These are phyloP conservation scores for Trichechus manatus DNA, from an alignment of 2,113 vertebrate species.

Conservation along the genomic window DNA sequence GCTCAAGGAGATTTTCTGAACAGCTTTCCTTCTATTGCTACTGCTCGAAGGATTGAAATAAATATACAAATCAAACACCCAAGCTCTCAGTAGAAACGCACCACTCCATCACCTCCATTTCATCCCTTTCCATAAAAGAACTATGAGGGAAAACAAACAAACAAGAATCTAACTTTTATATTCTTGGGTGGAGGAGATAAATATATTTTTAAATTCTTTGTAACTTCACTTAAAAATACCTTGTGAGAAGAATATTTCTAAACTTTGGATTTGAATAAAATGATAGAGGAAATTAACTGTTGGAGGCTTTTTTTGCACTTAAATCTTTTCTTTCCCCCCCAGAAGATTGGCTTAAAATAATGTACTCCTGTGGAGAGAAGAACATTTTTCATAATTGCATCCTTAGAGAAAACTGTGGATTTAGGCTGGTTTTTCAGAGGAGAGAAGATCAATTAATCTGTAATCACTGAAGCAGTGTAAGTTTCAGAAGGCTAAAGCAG, in stretches of 20 bases:
- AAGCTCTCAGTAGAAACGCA: not conserved
- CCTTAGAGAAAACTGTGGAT: conserved; percentile 46
- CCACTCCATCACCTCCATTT: not conserved
- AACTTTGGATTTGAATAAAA: conserved; percentile 34
- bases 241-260: not conserved
- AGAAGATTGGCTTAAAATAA: conserved; percentile 57
- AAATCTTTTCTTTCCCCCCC: not conserved
- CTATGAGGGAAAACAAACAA: not conserved
- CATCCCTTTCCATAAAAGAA: conserved; percentile 17
- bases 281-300: conserved; percentile 60
- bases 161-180: not conserved
- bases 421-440: conserved; percentile 26
- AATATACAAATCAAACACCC: not conserved
- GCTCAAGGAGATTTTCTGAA: not conserved
- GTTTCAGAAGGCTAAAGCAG: not conserved
- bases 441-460: conserved; percentile 68
- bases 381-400: conserved; percentile 25
- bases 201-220: not conserved
- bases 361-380: not conserved
- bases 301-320: conserved; percentile 25
- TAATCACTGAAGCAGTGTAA: not conserved
- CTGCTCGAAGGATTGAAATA: conserved; percentile 17
- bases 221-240: not conserved
- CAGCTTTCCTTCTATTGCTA: not conserved
- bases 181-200: not conserved